Base-by-base conservation (phyloP, 1,140 invertebrate species). In the Sitophilus oryzae region DNA sequence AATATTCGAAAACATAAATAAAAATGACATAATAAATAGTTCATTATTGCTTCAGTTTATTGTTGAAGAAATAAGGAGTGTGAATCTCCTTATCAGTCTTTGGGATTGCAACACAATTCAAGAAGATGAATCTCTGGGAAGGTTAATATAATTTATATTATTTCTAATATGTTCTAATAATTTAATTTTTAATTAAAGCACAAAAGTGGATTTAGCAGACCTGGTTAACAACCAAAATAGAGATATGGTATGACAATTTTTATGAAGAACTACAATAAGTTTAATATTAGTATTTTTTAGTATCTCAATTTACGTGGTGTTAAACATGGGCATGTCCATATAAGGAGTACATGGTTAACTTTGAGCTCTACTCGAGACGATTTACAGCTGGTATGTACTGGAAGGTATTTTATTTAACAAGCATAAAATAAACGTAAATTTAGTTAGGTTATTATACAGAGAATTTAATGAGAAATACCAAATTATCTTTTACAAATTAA, bases 241-340 rank as follows among this genome's bases (percentile, higher is more conserved):
- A 37, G 84, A 86, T 70, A 82, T 81, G 51, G 84, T 86, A 69
- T 82, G 77, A 19, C 15, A 2, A 20, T 30, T 42, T 21, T n/a
- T n/a, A n/a, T n/a, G n/a, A n/a, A n/a, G n/a, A n/a, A n/a, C n/a
- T n/a, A n/a, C n/a, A n/a, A n/a, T n/a, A n/a, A n/a, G n/a, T n/a
- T n/a, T n/a, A n/a, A n/a, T n/a, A n/a, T n/a, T n/a, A n/a, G 19
- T 48, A 30, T 25, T 16, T 56, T 59, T 35, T 66, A 94, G 89
- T 95, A 91, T 91, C 76, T 93, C 43, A 85, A 87, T 0, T 74
- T 97, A 55, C 89, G 95, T 71, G 84, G 92, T 71, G 91, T 89
- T 6, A 92, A 92, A 71, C 89, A 90, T 65, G 93, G 93, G 23
- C 82, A 88, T 74, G 77, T 96, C 3, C 88, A 94, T 68, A 66